A percentile compares a stretch with the other conserved stretches of the same genome.
These are phyloP conservation scores for Drosophila koepferae DNA, from an alignment of 2,888 invertebrate genomes.

Conservation along the genomic window DNA sequence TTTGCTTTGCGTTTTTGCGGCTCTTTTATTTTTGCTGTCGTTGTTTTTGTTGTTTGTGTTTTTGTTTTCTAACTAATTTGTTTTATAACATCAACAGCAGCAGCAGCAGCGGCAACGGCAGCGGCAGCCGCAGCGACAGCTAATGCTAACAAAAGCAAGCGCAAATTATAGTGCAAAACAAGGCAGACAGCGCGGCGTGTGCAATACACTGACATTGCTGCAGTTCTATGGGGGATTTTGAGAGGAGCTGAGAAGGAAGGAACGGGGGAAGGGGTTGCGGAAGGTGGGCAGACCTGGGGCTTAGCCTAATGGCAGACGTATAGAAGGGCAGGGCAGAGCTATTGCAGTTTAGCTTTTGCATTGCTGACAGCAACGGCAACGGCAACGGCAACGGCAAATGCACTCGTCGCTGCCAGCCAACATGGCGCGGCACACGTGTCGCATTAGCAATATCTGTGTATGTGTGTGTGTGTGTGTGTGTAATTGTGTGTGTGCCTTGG, in stretches of 20 bases:
- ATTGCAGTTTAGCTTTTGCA: conserved; percentile 72
- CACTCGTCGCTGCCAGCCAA: conserved; percentile 66
- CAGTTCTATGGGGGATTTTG: conserved; percentile 18
- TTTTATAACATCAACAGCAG: conserved; percentile 72
- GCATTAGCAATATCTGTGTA: conserved; percentile 11
- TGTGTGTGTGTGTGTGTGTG: conserved; percentile 12
- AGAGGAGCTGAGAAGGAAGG: not conserved
- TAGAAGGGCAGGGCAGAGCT: conserved; percentile 29
- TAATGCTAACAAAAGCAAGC: conserved; percentile 58
- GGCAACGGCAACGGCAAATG: conserved; percentile 34
- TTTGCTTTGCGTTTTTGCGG: conserved; percentile 44
- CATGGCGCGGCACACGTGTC: conserved; percentile 73
- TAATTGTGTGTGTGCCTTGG: conserved; percentile 24
- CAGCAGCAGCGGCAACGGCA: conserved; percentile 46
- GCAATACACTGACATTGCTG: conserved; percentile 58
- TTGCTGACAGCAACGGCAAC: conserved; percentile 51
- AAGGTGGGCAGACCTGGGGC: conserved; percentile 8
- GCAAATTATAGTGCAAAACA: conserved; percentile 71
- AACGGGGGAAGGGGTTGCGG: not conserved
- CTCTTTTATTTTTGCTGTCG: conserved; percentile 41
- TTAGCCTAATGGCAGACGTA: conserved; percentile 44
- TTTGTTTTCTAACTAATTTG: conserved; percentile 74
- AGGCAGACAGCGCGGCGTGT: conserved; percentile 73
- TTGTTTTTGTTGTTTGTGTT: conserved; percentile 33
- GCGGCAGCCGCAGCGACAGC: conserved; percentile 41